Conservation (phyloP, 2,888 invertebrate genomes). For the Aphrophora alni region DNA sequence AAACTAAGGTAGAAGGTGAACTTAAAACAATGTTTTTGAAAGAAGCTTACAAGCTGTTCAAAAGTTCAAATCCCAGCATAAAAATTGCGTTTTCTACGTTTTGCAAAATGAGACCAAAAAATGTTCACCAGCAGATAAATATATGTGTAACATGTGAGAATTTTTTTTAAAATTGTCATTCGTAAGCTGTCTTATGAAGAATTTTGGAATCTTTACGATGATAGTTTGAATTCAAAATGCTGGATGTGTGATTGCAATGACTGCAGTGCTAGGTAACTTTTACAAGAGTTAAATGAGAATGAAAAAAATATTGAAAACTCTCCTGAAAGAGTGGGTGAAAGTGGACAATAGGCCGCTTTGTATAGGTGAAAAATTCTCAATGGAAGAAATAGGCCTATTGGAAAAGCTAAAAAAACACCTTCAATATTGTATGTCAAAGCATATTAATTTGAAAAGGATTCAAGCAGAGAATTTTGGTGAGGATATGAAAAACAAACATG, state of each 20-base stretch:
- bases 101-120: constrained; percentile 20
- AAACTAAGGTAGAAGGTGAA: too few relatives aligned
- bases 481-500: background rate
- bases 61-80: background rate
- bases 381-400: background rate
- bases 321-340: background rate
- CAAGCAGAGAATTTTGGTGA: background rate
- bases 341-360: constrained; percentile 16
- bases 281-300: background rate
- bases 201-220: background rate
- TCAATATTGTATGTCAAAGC: background rate
- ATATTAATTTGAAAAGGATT: background rate
- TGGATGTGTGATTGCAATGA: background rate
- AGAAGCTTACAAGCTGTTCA: constrained; percentile 17
- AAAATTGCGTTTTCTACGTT: constrained; percentile 18
- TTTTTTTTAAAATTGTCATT: constrained; percentile 16
- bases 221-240: background rate
- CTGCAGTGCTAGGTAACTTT: background rate
- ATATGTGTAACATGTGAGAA: constrained; percentile 14
- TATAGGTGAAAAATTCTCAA: background rate
- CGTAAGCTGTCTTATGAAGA: background rate
- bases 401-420: background rate
- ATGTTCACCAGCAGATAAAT: constrained; percentile 6
- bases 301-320: background rate
- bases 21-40: constrained; percentile 14